Conservation (phyloP, 2,888 invertebrate genomes). For the Amiota communis region DNA sequence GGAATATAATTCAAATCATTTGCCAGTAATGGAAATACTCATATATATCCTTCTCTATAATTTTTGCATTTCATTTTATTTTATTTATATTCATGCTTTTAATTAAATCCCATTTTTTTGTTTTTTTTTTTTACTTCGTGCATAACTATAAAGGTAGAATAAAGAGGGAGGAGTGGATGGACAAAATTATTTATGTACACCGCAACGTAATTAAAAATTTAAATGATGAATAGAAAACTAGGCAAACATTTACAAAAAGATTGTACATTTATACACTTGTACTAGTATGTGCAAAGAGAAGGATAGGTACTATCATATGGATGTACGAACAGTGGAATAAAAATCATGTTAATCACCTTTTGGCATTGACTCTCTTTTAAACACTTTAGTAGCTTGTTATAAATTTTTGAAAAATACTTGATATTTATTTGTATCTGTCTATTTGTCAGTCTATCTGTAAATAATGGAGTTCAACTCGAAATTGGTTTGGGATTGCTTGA, state of each 20-base stretch:
- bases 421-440: too few species aligned
- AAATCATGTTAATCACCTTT: not conserved
- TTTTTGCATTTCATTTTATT: slow-evolving; percentile 1
- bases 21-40: too few species aligned
- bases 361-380: not conserved
- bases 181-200: slow-evolving; percentile 1
- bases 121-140: not conserved
- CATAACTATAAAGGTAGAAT: not conserved
- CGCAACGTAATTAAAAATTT: slow-evolving; percentile 28
- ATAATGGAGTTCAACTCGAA: too few species aligned
- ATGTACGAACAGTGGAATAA: not conserved
- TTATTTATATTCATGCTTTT: not conserved
- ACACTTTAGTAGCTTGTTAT: too few species aligned
- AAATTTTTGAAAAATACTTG: too few species aligned
- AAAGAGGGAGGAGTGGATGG: not conserved
- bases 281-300: not conserved
- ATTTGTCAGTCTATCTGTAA: too few species aligned
- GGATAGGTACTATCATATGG: not conserved
- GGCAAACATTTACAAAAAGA: slow-evolving; percentile 12
- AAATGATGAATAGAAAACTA: slow-evolving; percentile 30
- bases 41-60: not conserved
- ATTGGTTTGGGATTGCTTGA: too few species aligned
- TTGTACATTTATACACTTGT: not conserved
- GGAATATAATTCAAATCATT: not conserved
- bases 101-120: not conserved